Base-by-base conservation (phyloP, 2,113 vertebrate species). In the Heptranchias perlo region DNA sequence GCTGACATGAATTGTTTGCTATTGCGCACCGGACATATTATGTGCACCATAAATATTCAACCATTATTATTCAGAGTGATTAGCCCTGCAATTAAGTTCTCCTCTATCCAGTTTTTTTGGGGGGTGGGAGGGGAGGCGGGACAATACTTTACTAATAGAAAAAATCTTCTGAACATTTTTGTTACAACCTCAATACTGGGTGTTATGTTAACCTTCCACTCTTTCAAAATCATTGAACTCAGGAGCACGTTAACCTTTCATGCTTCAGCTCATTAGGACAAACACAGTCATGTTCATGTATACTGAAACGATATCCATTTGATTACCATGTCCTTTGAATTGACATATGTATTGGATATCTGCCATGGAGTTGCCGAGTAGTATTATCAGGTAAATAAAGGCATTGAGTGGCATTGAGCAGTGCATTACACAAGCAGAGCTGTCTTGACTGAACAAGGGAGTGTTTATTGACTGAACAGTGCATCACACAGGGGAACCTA, bases 231-330 rank as follows among this genome's bases (percentile, higher is more conserved):
- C 21, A 21, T 62, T 92, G 89, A 92, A 92, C 58, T 31, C 87
- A 92, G 14, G 54, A 62, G 35, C 54, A 91, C 52, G 31, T 61
- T n/a, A 91, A 61, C 87, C 28, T 58, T 91, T 91, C 52, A 91
- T 91, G 87, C 87, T 91, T 91, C 89, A 92, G 89, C 35, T 92
- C 0, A 92, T 92, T 62, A 35, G 35, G 58, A 92, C 89, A 92
- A 92, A 92, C 16, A 62, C 54, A 39, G 6, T 62, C 58, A 92
- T 62, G 89, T 92, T 18, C 21, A 31, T 39, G 23, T 62, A 61
- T 62, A 8, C 52, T 35, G 28, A 91, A 91, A 91, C n/a, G 14
- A 62, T 62, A 62, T 92, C 58, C 58, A 91, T 18, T 91, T 21
- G 54, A 92, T 92, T 16, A 62, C 58, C 31, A 92, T 62, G 89